Percentiles rank a stretch among this genome's conserved stretches.
These are phyloP conservation scores for Vidua chalybeata DNA, from an alignment of 2,113 vertebrate genomes.

Conservation along the genomic window DNA sequence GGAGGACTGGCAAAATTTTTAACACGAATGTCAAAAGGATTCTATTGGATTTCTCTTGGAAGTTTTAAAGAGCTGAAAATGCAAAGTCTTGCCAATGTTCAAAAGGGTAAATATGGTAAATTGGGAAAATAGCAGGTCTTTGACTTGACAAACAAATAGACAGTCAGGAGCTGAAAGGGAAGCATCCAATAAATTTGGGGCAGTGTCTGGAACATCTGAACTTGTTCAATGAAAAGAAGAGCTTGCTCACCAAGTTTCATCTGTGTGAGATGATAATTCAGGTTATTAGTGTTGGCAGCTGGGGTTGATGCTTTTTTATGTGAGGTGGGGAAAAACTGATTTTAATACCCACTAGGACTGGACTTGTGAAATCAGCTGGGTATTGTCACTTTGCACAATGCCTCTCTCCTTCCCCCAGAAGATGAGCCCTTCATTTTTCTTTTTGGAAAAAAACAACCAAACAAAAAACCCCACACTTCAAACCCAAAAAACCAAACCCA, in stretches of 20 bases:
- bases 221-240: not conserved
- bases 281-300: not conserved
- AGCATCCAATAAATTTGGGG: not conserved
- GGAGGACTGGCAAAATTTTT: not conserved
- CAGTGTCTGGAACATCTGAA: not conserved
- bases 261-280: not conserved
- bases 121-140: not conserved
- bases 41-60: not conserved
- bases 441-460: accelerated
- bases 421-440: not conserved
- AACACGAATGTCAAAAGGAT: not conserved
- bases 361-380: not conserved
- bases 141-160: not conserved
- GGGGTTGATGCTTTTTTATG: not conserved
- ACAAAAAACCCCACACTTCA: not conserved
- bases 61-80: not conserved
- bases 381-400: not conserved
- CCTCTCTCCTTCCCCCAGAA: not conserved
- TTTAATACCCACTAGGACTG: not conserved
- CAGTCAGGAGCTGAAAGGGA: not conserved
- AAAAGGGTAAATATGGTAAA: not conserved
- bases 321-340: not conserved
- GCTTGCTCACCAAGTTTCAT: not conserved
- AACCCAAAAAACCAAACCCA: not conserved
- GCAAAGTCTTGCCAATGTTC: not conserved